Conservation (phyloP, 2,113 vertebrate species). For the Amazona guildingii region DNA sequence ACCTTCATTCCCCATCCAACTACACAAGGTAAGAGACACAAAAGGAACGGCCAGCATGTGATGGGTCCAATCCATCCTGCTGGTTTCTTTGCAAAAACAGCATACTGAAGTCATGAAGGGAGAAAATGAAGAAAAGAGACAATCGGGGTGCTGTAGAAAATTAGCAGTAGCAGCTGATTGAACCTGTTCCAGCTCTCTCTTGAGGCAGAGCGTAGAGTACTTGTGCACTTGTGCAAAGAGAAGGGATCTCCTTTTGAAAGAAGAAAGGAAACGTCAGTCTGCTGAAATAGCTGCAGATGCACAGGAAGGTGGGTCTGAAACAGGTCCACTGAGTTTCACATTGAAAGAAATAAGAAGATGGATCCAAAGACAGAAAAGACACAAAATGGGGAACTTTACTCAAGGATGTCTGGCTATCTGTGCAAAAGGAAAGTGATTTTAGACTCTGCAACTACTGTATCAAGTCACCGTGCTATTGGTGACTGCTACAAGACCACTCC, state of each 20-base stretch:
- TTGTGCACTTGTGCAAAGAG: background rate
- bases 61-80: background rate
- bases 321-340: background rate
- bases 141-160: background rate
- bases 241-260: background rate
- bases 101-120: background rate
- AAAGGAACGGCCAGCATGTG: background rate
- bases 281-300: background rate
- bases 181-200: background rate
- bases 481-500: background rate
- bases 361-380: background rate
- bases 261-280: background rate
- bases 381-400: background rate
- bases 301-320: background rate
- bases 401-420: background rate
- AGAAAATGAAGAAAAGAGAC: background rate
- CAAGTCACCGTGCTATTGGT: background rate
- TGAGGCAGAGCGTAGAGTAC: background rate
- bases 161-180: background rate
- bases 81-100: background rate
- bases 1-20: background rate
- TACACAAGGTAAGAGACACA: background rate
- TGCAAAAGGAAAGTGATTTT: background rate
- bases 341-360: background rate
- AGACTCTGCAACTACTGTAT: background rate